phyloP scores from a whole-genome alignment of 2,888 invertebrate species.

The Busseola fusca region DNA sequence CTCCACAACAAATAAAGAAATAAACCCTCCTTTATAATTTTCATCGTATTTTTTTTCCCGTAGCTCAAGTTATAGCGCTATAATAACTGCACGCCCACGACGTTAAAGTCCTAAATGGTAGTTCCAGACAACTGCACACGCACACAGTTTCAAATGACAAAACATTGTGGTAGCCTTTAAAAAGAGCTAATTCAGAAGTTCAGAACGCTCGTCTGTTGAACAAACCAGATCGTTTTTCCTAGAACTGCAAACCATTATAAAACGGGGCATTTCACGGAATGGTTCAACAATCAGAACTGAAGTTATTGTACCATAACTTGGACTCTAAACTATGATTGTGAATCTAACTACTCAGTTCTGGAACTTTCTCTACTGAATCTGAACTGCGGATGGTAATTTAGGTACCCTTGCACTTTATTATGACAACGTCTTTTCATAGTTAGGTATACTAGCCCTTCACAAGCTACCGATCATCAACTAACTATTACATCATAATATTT shows the following conservation, averaged over 20 bases:
- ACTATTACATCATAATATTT: background rate
- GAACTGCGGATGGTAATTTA: background rate
- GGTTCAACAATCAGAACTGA: conserved; percentile 30
- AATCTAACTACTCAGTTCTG: conserved; percentile 5
- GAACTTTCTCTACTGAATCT: conserved; percentile 35
- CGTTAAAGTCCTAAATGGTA: background rate
- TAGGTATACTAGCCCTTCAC: background rate
- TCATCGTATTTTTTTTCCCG: background rate
- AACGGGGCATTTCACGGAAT: conserved; percentile 33
- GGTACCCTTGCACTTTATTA: conserved; percentile 6
- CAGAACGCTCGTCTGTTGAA: background rate
- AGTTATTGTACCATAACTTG: conserved; percentile 39
- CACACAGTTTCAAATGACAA: background rate
- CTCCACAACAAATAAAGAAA: background rate
- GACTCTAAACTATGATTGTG: conserved; percentile 31
- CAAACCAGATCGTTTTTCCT: conserved; percentile 9
- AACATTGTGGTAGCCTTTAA: background rate
- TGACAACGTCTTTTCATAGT: background rate
- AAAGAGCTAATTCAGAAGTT: background rate
- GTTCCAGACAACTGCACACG: background rate
- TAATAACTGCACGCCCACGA: background rate
- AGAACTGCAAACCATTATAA: conserved; percentile 9
- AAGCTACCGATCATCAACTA: background rate
- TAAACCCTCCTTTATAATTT: background rate
- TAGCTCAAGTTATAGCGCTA: background rate